Conservation (phyloP, 1,140 invertebrate genomes). For the Drosophila repleta region DNA sequence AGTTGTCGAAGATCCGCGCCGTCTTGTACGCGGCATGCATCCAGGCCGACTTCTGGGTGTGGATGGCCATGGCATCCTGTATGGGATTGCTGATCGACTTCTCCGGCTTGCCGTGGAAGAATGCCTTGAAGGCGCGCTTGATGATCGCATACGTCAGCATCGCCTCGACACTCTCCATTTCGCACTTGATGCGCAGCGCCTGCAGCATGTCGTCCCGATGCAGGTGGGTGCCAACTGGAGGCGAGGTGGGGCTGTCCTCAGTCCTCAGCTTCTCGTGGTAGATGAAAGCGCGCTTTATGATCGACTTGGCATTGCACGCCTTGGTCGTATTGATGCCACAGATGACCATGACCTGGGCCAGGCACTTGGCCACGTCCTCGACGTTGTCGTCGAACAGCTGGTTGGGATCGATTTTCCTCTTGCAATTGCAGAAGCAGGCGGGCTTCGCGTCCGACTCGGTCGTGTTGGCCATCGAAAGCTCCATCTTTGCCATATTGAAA, state of each 20-base stretch:
- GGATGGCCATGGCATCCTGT: conserved; percentile 55
- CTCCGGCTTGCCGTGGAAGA: conserved; percentile 61
- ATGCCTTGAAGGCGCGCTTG: conserved; percentile 68
- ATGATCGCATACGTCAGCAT: conserved; percentile 68
- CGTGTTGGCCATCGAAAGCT: background rate
- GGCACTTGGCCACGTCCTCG: conserved; percentile 61
- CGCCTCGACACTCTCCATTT: conserved; percentile 65
- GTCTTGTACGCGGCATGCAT: conserved; percentile 62
- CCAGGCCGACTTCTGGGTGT: conserved; percentile 55
- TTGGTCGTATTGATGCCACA: conserved; percentile 64
- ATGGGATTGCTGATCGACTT: conserved; percentile 60
- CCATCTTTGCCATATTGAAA: conserved; percentile 15
- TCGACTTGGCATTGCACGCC: conserved; percentile 50
- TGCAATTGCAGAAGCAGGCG: conserved; percentile 59
- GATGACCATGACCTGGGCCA: conserved; percentile 65
- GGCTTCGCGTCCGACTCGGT: background rate
- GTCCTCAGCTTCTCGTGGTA: conserved; percentile 62
- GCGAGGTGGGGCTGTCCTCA: conserved; percentile 18
- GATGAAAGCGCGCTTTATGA: conserved; percentile 67
- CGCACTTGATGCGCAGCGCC: conserved; percentile 60
- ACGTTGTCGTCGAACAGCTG: conserved; percentile 69
- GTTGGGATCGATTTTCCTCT: conserved; percentile 58
- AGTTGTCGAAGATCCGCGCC: conserved; percentile 64
- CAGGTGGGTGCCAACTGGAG: conserved; percentile 26
- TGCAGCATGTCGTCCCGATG: conserved; percentile 67